phyloP scores from a whole-genome alignment of 2,113 vertebrate genomes.

The Brachyistius frenatus region DNA sequence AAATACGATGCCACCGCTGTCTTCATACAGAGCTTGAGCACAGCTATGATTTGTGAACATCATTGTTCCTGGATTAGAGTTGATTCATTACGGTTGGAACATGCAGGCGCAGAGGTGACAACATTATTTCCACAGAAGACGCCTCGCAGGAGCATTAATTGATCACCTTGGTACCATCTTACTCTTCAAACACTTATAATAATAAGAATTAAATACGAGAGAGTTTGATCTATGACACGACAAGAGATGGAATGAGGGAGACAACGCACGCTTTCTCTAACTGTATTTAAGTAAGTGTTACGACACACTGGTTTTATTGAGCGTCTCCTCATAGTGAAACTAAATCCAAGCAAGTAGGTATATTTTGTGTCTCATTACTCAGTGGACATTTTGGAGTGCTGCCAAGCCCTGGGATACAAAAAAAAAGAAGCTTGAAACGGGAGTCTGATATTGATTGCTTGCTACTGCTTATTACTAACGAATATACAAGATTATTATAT shows the following conservation, averaged over 20 bases:
- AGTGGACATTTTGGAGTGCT: neutral
- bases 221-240: slow-evolving; percentile 7
- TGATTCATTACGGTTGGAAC: slow-evolving; percentile 36
- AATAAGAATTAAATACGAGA: slow-evolving; percentile 21
- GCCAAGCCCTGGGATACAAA: neutral
- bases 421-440: neutral
- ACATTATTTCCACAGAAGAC: slow-evolving; percentile 15
- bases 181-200: neutral
- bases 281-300: neutral
- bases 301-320: no score
- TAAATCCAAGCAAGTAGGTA: neutral
- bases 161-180: slow-evolving; percentile 25
- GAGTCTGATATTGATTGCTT: no score
- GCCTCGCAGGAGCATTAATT: slow-evolving; percentile 1
- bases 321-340: neutral
- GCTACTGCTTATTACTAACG: neutral
- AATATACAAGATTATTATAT: slow-evolving; percentile 4
- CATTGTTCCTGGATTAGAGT: slow-evolving; percentile 1
- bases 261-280: neutral
- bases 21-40: slow-evolving; percentile 22
- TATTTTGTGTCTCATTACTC: neutral
- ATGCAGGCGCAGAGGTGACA: neutral
- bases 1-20: neutral
- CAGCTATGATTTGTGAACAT: slow-evolving; percentile 25
- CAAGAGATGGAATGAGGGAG: neutral